These are phyloP conservation scores for Lepidostoma basale DNA, from an alignment of 1,140 invertebrate species.

Conservation along the genomic window DNA sequence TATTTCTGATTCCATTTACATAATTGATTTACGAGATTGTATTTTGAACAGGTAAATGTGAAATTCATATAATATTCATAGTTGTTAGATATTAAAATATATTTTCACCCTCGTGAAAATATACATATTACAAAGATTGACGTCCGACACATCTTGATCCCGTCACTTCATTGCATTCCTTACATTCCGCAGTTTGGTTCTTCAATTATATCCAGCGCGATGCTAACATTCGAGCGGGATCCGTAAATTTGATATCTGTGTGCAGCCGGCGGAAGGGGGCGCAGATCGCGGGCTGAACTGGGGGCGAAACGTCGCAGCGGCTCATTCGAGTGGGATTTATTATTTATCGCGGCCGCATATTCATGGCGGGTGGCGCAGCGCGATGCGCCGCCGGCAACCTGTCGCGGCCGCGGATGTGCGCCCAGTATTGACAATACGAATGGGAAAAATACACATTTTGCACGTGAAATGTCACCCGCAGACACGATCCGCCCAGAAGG, in stretches of 20 bases:
- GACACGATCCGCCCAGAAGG: too few relatives aligned
- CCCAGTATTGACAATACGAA: constrained; percentile 33
- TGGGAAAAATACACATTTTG: constrained; percentile 44
- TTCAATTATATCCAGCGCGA: constrained; percentile 19
- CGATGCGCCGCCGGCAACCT: constrained; percentile 21
- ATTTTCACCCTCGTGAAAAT: too few relatives aligned
- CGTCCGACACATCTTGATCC: constrained; percentile 6
- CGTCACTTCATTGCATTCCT: neutral
- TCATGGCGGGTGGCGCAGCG: constrained; percentile 38
- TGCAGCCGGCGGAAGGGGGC: neutral
- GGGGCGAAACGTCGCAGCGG: constrained; percentile 16
- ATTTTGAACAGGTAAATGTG: too few relatives aligned
- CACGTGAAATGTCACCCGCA: neutral
- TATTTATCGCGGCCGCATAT: constrained; percentile 45
- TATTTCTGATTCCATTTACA: too few relatives aligned
- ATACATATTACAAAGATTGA: constrained; percentile 18
- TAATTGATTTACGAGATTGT: too few relatives aligned
- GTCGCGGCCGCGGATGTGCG: constrained; percentile 22
- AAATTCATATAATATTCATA: too few relatives aligned
- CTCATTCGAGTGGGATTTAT: constrained; percentile 43
- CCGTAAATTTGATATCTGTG: constrained; percentile 17
- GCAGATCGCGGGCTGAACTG: neutral
- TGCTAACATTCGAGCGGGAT: constrained; percentile 2
- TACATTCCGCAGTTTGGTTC: neutral
- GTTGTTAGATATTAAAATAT: too few relatives aligned